Evolutionary conservation across 37 sponge, comb jelly and placozoan species (phyloP), one percentile per base, ranked within the genome.

Genomic region (Spongilla lacustris): DNA sequence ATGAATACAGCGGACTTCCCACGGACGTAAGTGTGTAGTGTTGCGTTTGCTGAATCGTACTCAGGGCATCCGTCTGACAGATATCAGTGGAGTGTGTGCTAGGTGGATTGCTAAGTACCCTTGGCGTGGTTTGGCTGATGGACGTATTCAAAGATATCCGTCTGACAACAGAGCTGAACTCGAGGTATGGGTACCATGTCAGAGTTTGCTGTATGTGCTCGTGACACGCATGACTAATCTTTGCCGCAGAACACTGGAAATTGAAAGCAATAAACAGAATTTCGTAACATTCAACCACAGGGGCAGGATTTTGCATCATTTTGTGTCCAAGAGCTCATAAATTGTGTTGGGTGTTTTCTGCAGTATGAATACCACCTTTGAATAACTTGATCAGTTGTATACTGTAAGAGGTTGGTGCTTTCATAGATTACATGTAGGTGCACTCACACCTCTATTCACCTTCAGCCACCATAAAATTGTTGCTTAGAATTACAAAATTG

Each of bases 251-350:
- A 49, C 85, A 30, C 80, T 78, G 68, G 88, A 92, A 34, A 88
- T 38, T 21, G 68, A 81, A n/a, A 38, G 71, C 50, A 84, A 92
- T 35, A 83, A 85, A 79, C 66, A 76, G 68, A 71, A 74, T 50
- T 92, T 92, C 68, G 76, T 92, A 82, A 84, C 76, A 22, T 92
- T 92, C 85, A 92, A 92, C 71, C 92, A 92, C 73, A 31, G 92
- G 46, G 88, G 92, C 32, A 73, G 37, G 26, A 36, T 46, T n/a
- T 31, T 84, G 26, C 50, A 84, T 50, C 66, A 31, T 50, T 58
- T 58, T 58, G 58, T 58, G 21, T 58, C 58, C 14, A 58, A 58
- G 58, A 58, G 58, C 58, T 58, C 21, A 17, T 58, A 58, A 58
- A 58, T 58, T 14, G n/a, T n/a, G n/a, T n/a, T n/a, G n/a, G n/a